Evolutionary conservation across 1,140 invertebrate species (phyloP), one percentile per base, ranked within the genome.

Genomic region (Drosophila bocqueti): DNA sequence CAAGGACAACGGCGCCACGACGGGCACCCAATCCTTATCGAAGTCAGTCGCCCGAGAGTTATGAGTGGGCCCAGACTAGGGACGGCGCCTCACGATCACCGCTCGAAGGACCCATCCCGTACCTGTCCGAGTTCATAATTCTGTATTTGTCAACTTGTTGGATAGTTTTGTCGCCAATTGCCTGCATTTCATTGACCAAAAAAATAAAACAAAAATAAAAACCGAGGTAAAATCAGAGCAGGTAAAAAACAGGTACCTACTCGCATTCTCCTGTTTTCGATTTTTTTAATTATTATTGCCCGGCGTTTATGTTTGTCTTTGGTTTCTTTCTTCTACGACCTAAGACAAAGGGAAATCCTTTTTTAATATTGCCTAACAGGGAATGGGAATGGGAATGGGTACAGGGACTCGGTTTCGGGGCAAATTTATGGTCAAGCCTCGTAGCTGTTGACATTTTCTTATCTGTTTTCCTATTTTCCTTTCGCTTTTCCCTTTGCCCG

Each of bases 211-310:
- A 13, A 18, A 52, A 59, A 42, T 34, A 52, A 16, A 60, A 68
- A 24, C 26, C 24, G 9, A 63, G 13, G 26, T 8, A 46, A 69
- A 74, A 79, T 73, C 65, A 65, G 77, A 50, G 59, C 84, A 87
- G 84, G 84, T 89, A 87, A 68, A 83, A 76, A 67, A 61, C 26
- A 63, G 59, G 52, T 54, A 36, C 24, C 11, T 3, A 50, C 24
- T 24, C 10, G 34, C 40, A 58, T 62, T 69, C 40, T 46, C 34
- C 43, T 36, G 26, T 36, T 61, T 71, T 74, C 42, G 68, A 24
- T 64, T 81, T 83, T 86, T 87, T 73, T 87, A 87, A 87, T 87
- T 87, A 87, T 87, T 87, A 87, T 83, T 83, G 84, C 57, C 68
- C 59, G 75, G 58, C 69, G 77, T 84, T 83, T 82, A 68, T 81